Evolutionary conservation across 2,113 vertebrate species (phyloP).

Genomic region (Spermophilus dauricus): DNA sequence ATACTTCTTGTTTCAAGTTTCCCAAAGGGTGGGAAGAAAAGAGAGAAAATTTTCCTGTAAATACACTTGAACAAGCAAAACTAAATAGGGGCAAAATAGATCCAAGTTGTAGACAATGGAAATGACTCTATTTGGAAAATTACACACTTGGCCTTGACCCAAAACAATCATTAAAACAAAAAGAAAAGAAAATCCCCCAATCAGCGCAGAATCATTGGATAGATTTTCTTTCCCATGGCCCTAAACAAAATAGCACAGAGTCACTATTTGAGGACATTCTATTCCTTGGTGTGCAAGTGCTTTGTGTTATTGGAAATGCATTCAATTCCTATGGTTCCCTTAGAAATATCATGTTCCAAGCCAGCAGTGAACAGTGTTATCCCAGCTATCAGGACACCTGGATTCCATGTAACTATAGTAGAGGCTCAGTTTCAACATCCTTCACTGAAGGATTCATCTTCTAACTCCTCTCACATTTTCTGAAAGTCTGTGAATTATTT

Average conservation of each 20-base stretch:
- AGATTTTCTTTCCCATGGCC: background rate
- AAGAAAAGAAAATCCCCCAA: background rate
- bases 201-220: background rate
- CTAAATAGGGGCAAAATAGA: conserved; percentile 40
- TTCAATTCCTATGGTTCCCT: background rate
- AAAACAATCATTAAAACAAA: conserved; percentile 62
- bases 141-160: conserved; percentile 34
- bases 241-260: background rate
- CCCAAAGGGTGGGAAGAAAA: background rate
- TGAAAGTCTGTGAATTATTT: background rate
- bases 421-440: background rate
- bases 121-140: conserved; percentile 54
- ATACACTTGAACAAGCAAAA: background rate
- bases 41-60: conserved; percentile 50
- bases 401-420: background rate
- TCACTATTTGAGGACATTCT: background rate
- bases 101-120: conserved; percentile 63
- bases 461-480: background rate
- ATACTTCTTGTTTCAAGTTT: conserved; percentile 65
- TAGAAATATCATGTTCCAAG: background rate
- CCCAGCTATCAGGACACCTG: background rate
- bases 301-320: background rate
- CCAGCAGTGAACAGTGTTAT: background rate
- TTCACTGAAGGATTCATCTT: background rate
- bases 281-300: background rate